Conservation (phyloP, 2,113 vertebrate species). For the Sardina pilchardus region DNA sequence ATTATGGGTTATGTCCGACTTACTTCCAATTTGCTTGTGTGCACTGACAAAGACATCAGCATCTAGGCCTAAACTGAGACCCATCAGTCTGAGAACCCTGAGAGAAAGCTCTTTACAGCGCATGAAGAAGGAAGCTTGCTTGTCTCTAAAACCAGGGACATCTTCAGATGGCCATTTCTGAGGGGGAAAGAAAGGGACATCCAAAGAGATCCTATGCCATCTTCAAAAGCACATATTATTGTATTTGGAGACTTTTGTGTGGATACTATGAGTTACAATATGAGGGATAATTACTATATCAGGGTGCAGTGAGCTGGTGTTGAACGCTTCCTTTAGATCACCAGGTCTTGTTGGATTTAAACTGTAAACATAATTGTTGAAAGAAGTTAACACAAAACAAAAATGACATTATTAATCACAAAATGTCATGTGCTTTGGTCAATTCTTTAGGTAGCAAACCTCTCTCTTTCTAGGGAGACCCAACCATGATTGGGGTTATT, state of each 20-base stretch:
- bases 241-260: not conserved
- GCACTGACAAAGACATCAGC: constrained; percentile 60
- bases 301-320: constrained; percentile 41
- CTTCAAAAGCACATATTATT: not conserved
- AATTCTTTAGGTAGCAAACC: constrained; percentile 39
- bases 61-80: constrained; percentile 62
- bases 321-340: constrained; percentile 75
- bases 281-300: constrained; percentile 61
- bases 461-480: constrained; percentile 63
- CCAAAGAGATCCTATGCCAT: not conserved
- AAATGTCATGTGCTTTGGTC: not conserved
- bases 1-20: constrained; percentile 12
- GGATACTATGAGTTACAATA: not conserved
- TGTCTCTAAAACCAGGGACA: constrained; percentile 50
- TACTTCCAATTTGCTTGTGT: constrained; percentile 68
- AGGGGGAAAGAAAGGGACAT: not conserved
- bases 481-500: constrained; percentile 65
- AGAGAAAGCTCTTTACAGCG: constrained; percentile 66
- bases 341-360: constrained; percentile 63
- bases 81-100: constrained; percentile 65
- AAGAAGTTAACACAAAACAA: not conserved
- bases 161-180: constrained; percentile 67
- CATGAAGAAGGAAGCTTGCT: constrained; percentile 59
- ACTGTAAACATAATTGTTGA: constrained; percentile 45
- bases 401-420: not conserved